A percentile compares a stretch with the other conserved stretches of the same genome.
These are phyloP conservation scores for Ascidia mentula DNA, from an alignment of 23 tunicate species.

Conservation along the genomic window DNA sequence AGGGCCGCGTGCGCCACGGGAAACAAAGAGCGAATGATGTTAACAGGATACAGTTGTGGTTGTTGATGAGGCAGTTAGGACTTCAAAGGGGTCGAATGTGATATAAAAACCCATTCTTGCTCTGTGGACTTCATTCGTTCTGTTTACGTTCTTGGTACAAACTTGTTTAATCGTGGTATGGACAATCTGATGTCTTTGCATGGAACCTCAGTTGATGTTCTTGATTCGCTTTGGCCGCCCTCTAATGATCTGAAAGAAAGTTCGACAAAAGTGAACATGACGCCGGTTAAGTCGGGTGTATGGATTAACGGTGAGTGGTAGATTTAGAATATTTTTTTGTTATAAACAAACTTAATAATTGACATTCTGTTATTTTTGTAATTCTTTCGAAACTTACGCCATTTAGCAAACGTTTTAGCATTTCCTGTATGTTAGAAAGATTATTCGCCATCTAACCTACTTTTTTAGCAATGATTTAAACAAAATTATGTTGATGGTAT, in stretches of 20 bases:
- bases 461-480: no score
- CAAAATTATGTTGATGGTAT: no score
- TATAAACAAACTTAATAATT: no score
- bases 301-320: background rate
- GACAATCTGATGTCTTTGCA: background rate
- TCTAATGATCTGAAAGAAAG: background rate
- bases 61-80: constrained; percentile 11
- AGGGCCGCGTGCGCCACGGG: background rate
- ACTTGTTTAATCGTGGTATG: background rate
- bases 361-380: no score
- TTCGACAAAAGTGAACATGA: background rate
- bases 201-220: background rate
- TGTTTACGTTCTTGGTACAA: background rate
- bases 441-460: no score
- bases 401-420: no score
- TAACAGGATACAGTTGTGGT: constrained; percentile 30
- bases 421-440: no score
- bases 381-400: no score
- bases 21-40: background rate
- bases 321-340: no score
- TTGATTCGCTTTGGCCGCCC: background rate
- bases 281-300: background rate
- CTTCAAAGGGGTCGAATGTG: background rate
- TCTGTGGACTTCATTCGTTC: background rate
- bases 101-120: background rate